phyloP scores from a whole-genome alignment of 2,113 vertebrate species.

The Sporophila hypoxantha region DNA sequence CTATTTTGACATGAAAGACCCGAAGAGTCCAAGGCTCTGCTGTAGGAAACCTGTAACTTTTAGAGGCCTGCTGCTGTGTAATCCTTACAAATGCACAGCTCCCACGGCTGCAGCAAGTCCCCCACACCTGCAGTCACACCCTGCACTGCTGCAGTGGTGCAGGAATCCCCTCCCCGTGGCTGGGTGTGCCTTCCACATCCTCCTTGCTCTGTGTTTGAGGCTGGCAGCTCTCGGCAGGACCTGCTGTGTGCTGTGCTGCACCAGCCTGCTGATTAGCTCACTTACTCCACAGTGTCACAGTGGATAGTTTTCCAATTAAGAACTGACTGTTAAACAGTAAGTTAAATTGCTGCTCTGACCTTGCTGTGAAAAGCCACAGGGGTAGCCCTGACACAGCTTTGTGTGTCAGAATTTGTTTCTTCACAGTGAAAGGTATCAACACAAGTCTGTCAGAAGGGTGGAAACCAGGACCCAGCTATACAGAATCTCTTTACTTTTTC shows the following conservation, averaged over 20 bases:
- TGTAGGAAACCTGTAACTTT: not conserved
- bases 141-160: not conserved
- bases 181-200: not conserved
- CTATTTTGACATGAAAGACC: not conserved
- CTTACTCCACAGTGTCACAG: not conserved
- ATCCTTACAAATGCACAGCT: not conserved
- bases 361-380: not conserved
- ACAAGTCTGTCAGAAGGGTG: not conserved
- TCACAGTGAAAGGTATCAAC: not conserved
- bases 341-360: not conserved
- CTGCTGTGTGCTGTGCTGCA: rapidly evolving
- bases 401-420: not conserved
- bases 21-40: not conserved
- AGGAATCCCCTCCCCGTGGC: not conserved
- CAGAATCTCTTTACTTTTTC: not conserved
- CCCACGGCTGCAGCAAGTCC: not conserved
- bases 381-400: not conserved
- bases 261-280: not conserved
- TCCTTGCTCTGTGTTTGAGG: not conserved
- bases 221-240: not conserved
- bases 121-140: not conserved
- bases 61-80: not conserved
- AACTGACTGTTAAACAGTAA: not conserved
- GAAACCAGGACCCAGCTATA: not conserved
- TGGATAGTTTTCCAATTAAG: not conserved